These are phyloP conservation scores for Phyllopteryx taeniolatus DNA, from an alignment of 2,113 vertebrate species.

Conservation along the genomic window DNA sequence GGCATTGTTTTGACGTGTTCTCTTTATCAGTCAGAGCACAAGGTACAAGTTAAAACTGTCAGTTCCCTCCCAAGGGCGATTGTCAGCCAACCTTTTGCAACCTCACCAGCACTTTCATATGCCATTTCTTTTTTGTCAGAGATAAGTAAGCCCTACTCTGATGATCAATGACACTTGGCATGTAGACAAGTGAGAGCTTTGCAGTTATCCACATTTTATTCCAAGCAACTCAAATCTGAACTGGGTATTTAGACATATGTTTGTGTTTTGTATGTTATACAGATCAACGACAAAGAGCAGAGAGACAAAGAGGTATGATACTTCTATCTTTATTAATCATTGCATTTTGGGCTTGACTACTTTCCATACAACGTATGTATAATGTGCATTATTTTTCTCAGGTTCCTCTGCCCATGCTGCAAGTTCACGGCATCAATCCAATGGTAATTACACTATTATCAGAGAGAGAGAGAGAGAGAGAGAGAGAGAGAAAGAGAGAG, in stretches of 20 bases:
- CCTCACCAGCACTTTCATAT: too few relatives aligned
- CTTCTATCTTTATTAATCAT: not conserved
- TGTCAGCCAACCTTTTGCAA: too few relatives aligned
- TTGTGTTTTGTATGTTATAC: conserved; percentile 13
- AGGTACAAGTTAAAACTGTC: too few relatives aligned
- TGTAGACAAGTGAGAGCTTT: too few relatives aligned
- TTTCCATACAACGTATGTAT: not conserved
- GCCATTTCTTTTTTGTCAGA: too few relatives aligned
- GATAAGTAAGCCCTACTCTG: too few relatives aligned
- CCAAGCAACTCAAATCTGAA: not conserved
- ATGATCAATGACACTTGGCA: too few relatives aligned
- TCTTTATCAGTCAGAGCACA: too few relatives aligned
- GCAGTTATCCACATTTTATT: not conserved
- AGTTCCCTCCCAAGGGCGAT: too few relatives aligned
- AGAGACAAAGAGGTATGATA: conserved; percentile 3
- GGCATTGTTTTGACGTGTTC: too few relatives aligned
- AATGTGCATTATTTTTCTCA: conserved; percentile 1
- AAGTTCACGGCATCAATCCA: not conserved
- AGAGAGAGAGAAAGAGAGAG: too few relatives aligned
- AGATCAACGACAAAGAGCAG: conserved; percentile 47
- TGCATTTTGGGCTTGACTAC: not conserved
- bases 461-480: too few relatives aligned
- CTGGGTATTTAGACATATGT: not conserved
- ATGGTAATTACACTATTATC: conserved; percentile 16
- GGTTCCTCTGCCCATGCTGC: not conserved